phyloP scores from a whole-genome alignment of 2,113 vertebrate species.

The Pterocles orientalis region DNA sequence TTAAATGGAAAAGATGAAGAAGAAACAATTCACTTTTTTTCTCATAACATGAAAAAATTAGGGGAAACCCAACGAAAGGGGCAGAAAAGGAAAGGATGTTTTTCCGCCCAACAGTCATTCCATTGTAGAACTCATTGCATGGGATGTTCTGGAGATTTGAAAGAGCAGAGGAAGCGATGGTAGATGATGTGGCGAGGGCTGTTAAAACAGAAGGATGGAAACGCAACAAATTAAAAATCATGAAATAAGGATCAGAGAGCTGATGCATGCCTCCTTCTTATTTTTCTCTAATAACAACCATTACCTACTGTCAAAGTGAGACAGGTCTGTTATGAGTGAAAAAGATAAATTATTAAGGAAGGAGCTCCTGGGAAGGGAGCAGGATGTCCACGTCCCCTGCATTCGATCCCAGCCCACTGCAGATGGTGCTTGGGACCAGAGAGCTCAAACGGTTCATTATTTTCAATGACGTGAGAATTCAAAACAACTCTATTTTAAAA shows the following conservation, averaged over 20 bases:
- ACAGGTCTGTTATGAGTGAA: background rate
- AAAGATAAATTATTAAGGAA: background rate
- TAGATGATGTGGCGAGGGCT: background rate
- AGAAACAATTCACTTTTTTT: background rate
- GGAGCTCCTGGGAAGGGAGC: background rate
- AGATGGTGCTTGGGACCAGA: background rate
- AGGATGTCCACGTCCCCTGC: background rate
- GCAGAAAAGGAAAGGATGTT: conserved; percentile 3
- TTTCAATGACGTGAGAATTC: background rate
- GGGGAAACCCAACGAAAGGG: background rate
- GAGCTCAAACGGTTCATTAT: background rate
- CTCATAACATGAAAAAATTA: background rate
- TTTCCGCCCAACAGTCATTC: background rate
- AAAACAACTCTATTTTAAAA: background rate
- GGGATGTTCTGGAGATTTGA: background rate
- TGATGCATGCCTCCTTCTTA: background rate
- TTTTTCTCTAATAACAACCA: background rate
- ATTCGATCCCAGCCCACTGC: background rate
- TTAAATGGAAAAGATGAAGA: background rate
- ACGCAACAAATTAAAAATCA: background rate
- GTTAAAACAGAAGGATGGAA: background rate
- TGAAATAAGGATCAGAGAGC: background rate
- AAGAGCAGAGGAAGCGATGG: background rate
- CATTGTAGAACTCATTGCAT: background rate
- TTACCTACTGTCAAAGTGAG: background rate